phyloP scores from a whole-genome alignment of 2,888 invertebrate genomes.

The Chydorus sphaericus region DNA sequence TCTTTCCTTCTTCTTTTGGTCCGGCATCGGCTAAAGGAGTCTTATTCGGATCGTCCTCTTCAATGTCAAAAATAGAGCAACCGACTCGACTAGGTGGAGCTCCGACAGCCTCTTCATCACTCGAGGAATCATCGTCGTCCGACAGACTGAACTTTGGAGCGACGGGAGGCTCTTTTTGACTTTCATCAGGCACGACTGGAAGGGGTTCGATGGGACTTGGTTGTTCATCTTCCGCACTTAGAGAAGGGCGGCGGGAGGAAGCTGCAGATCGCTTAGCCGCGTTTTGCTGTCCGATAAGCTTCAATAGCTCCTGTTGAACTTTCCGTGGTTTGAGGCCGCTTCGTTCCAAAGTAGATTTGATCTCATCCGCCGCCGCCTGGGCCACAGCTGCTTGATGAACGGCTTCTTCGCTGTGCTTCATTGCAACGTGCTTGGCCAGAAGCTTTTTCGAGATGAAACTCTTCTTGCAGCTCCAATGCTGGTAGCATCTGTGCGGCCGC shows the following conservation, averaged over 20 bases:
- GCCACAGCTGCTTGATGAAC: constrained; percentile 5
- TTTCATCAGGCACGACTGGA: too few species aligned
- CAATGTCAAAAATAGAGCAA: constrained; percentile 14
- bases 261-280: constrained; percentile 12
- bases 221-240: background rate
- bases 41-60: constrained; percentile 9
- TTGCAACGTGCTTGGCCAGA: constrained; percentile 44
- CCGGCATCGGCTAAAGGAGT: background rate
- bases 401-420: constrained; percentile 13
- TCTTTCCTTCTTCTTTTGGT: background rate
- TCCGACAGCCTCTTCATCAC: too few species aligned
- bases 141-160: too few species aligned
- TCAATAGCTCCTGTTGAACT: constrained; percentile 13
- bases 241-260: constrained; percentile 10
- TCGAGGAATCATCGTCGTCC: too few species aligned
- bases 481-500: constrained; percentile 51
- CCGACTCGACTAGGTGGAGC: background rate
- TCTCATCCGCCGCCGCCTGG: constrained; percentile 4
- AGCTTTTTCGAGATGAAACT: constrained; percentile 69
- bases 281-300: constrained; percentile 13
- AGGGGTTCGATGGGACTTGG: background rate
- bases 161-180: too few species aligned
- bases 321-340: constrained; percentile 11
- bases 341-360: constrained; percentile 1
- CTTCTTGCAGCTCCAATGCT: constrained; percentile 53